These are phyloP conservation scores for Mythimna albipuncta DNA, from an alignment of 2,888 invertebrate genomes.

Conservation along the genomic window DNA sequence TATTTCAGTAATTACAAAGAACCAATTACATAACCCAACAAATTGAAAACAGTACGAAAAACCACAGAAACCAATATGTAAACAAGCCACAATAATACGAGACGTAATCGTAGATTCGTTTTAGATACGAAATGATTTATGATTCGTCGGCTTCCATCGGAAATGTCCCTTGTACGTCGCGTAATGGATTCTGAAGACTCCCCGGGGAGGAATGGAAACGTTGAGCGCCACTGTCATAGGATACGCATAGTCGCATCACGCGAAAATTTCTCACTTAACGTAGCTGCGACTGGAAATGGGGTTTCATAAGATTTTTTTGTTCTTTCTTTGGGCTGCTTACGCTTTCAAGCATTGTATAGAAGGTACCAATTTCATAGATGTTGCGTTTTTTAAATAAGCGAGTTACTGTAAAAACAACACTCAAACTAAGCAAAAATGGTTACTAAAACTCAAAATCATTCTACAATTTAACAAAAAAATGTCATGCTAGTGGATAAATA, in stretches of 20 bases:
- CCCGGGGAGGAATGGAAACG: constrained; percentile 47
- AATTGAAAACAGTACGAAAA: constrained; percentile 19
- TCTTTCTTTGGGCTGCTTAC: not conserved
- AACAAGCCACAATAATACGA: constrained; percentile 41
- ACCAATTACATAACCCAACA: not conserved
- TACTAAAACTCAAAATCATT: not conserved
- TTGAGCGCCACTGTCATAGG: constrained; percentile 57
- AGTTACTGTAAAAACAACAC: not conserved
- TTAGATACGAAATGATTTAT: constrained; percentile 63
- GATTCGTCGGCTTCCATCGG: constrained; percentile 52
- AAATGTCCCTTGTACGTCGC: constrained; percentile 58
- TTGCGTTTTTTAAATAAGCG: not conserved
- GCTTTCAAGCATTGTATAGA: not conserved
- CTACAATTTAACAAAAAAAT: not conserved
- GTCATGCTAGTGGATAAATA: not conserved
- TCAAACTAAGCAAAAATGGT: not conserved
- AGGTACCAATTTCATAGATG: not conserved
- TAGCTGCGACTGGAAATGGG: constrained; percentile 9
- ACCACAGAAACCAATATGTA: constrained; percentile 34
- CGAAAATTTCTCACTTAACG: constrained; percentile 35
- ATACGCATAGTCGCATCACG: constrained; percentile 41
- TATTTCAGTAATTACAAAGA: not conserved
- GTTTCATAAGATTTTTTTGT: constrained; percentile 1
- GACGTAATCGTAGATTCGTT: constrained; percentile 55
- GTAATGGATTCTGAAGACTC: constrained; percentile 64